phyloP scores from a whole-genome alignment of 2,113 vertebrate genomes.

The Dicerorhinus sumatrensis region DNA sequence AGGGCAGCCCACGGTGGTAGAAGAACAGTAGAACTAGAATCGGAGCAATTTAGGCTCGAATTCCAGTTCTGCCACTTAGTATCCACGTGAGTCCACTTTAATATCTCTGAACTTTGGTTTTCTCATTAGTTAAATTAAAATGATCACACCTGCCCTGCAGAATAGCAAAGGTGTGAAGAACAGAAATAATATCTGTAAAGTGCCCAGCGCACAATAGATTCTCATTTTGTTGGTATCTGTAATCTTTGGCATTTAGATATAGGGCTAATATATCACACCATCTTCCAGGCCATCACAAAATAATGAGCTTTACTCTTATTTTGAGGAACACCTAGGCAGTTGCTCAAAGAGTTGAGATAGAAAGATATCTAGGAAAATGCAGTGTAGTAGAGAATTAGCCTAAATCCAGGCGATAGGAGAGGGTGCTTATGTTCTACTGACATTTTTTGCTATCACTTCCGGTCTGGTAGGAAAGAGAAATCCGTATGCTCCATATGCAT shows the following conservation, averaged over 20 bases:
- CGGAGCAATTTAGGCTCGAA: not conserved
- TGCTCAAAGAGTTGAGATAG: not conserved
- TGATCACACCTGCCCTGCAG: not conserved
- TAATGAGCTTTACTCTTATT: not conserved
- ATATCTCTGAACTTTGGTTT: not conserved
- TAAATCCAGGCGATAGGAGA: not conserved
- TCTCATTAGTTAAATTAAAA: not conserved
- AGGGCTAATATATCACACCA: not conserved
- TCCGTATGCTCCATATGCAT: conserved; percentile 4
- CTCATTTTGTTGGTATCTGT: not conserved
- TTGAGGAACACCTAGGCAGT: not conserved
- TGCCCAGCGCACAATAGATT: not conserved
- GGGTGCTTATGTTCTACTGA: not conserved
- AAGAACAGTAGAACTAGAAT: not conserved
- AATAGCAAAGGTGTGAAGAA: not conserved
- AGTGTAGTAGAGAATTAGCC: not conserved
- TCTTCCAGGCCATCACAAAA: not conserved
- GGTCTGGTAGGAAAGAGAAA: conserved; percentile 25
- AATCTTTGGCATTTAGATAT: not conserved
- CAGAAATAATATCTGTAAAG: not conserved
- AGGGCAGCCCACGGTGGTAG: not conserved
- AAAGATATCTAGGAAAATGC: not conserved
- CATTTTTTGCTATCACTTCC: conserved; percentile 23
- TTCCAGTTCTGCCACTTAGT: not conserved
- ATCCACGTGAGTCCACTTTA: not conserved